Percentiles rank a stretch among this genome's conserved stretches.
These are phyloP conservation scores for Maconellicoccus hirsutus DNA, from an alignment of 1,140 invertebrate genomes.

Conservation along the genomic window DNA sequence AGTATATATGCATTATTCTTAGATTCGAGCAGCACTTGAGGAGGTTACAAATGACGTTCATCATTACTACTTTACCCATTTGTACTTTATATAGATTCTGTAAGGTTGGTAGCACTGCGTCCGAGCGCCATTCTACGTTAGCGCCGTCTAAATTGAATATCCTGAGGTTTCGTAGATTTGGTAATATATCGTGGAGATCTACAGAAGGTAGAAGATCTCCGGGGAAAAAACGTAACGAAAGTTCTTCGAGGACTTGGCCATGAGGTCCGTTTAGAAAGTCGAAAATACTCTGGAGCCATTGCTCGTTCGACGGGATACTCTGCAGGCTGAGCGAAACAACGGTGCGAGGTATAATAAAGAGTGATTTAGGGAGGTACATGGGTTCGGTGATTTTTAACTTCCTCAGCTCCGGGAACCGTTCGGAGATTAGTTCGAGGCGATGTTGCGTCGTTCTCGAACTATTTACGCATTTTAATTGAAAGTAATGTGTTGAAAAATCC, in stretches of 20 bases:
- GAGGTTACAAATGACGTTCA: constrained; percentile 34
- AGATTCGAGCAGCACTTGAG: constrained; percentile 35
- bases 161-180: constrained; percentile 35
- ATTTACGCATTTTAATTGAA: constrained; percentile 35
- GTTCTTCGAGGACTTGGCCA: constrained; percentile 34
- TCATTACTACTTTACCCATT: constrained; percentile 35
- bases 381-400: constrained; percentile 38
- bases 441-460: constrained; percentile 35
- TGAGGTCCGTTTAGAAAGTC: constrained; percentile 35
- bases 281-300: constrained; percentile 38
- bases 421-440: constrained; percentile 36
- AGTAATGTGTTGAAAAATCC: constrained; percentile 25
- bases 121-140: constrained; percentile 34
- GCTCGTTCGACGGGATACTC: constrained; percentile 33
- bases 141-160: constrained; percentile 35
- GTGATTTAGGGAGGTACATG: constrained; percentile 36
- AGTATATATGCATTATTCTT: constrained; percentile 36
- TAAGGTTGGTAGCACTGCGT: constrained; percentile 20
- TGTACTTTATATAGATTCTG: constrained; percentile 35
- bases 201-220: constrained; percentile 33
- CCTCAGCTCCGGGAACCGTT: constrained; percentile 36
- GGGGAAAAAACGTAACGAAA: constrained; percentile 35
- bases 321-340: constrained; percentile 38
- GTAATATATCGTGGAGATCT: constrained; percentile 35
- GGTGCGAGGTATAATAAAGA: constrained; percentile 34